Evolutionary conservation across 2,113 vertebrate species (phyloP).

Genomic region (Choloepus hoffmanni): DNA sequence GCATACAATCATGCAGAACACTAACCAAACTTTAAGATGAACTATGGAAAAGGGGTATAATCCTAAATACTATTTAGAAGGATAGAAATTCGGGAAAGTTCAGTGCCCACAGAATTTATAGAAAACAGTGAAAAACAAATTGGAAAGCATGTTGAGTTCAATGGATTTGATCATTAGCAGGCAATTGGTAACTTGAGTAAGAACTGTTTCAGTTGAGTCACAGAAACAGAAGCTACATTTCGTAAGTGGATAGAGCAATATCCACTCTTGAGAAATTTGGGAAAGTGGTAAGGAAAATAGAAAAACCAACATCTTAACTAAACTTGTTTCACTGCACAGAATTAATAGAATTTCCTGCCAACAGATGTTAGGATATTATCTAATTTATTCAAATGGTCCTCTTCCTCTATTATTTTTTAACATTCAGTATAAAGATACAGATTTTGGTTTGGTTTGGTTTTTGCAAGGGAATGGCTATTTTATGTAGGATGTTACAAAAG

Average conservation of each 20-base stretch:
- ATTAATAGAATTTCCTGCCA: neutral
- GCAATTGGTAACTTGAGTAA: neutral
- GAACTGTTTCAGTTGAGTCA: neutral
- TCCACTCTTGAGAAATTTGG: neutral
- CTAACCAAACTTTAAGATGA: neutral
- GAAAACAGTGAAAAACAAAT: neutral
- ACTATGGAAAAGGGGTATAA: neutral
- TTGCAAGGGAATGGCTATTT: neutral
- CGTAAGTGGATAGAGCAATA: neutral
- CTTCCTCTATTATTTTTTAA: neutral
- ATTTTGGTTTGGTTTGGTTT: neutral
- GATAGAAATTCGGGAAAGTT: neutral
- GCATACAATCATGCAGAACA: neutral
- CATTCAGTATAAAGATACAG: neutral
- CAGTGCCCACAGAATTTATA: neutral
- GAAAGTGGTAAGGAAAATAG: neutral
- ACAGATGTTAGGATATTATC: neutral
- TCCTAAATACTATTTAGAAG: neutral
- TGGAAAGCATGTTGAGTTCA: neutral
- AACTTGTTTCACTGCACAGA: slow-evolving; percentile 9
- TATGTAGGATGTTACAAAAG: neutral
- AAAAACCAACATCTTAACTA: neutral
- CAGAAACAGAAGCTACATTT: neutral
- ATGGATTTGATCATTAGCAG: neutral
- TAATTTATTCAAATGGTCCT: neutral